Evolutionary conservation across 2,888 invertebrate genomes (phyloP).

Genomic region (Epicampocera succincta): DNA sequence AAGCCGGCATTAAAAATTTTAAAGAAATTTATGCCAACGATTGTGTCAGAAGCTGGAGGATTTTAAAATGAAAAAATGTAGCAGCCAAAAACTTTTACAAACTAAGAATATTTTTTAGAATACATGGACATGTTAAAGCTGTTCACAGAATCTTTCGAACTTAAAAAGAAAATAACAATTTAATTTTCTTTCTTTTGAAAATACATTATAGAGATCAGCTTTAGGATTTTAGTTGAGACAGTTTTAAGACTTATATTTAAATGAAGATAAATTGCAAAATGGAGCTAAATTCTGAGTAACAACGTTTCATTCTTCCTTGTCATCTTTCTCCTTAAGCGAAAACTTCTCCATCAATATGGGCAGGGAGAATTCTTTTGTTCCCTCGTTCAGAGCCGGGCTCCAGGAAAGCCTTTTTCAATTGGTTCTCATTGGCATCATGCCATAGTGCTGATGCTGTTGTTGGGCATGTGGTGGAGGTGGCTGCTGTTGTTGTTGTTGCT

Average conservation of each 20-base stretch:
- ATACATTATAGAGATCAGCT: no score
- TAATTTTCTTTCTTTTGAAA: no score
- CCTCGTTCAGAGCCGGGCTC: slow-evolving; percentile 72
- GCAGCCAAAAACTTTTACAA: no score
- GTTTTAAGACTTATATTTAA: background rate
- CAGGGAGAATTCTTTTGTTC: slow-evolving; percentile 49
- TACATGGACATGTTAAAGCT: no score
- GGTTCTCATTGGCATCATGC: slow-evolving; percentile 79
- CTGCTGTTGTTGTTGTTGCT: slow-evolving; percentile 69
- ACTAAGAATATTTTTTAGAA: no score
- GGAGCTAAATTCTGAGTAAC: background rate
- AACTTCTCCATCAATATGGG: slow-evolving; percentile 56
- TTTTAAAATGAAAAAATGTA: no score
- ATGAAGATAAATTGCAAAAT: background rate
- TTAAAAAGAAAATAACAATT: no score
- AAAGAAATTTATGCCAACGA: no score
- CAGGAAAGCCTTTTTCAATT: slow-evolving; percentile 79
- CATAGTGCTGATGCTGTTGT: slow-evolving; percentile 78
- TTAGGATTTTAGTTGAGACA: background rate
- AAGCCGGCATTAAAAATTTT: no score
- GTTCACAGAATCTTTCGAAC: no score
- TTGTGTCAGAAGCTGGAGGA: no score
- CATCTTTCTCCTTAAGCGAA: slow-evolving; percentile 44
- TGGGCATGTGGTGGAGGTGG: slow-evolving; percentile 70
- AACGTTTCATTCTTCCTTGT: slow-evolving; percentile 30